phyloP scores from a whole-genome alignment of 2,888 invertebrate species.

The Acanthosepion pharaonis region DNA sequence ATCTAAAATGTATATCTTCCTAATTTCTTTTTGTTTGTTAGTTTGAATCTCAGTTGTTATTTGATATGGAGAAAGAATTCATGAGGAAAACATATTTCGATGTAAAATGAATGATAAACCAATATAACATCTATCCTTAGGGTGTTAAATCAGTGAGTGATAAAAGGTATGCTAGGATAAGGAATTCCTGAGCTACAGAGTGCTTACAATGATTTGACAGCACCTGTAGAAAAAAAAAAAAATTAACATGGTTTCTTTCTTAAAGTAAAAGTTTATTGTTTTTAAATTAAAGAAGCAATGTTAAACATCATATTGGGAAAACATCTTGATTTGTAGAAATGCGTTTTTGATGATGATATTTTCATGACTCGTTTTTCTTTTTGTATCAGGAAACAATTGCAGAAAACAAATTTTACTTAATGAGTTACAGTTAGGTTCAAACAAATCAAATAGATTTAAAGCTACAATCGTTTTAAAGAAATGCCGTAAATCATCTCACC shows the following conservation, averaged over 20 bases:
- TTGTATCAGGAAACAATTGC: no score
- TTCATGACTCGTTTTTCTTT: no score
- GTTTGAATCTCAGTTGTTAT: no score
- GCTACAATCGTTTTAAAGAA: not conserved
- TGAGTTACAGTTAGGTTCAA: no score
- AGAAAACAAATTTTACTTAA: no score
- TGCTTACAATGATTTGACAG: not conserved
- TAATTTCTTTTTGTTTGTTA: no score
- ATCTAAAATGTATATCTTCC: no score
- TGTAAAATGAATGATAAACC: not conserved
- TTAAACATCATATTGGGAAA: not conserved
- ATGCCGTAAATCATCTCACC: not conserved
- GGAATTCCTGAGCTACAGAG: not conserved
- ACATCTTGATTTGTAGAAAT: not conserved
- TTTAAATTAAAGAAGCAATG: not conserved
- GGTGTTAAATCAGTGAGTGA: not conserved
- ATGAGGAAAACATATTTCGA: not conserved
- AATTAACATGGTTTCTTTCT: no score
- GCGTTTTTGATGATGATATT: no score
- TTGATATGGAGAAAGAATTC: not conserved
- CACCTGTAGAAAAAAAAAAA: not conserved
- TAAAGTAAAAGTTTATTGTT: not conserved
- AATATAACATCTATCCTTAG: not conserved
- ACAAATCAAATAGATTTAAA: no score
- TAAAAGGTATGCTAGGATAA: not conserved